These are phyloP conservation scores for Hydractinia symbiolongicarpus DNA, from an alignment of 30 jellyfish, hydroid and myxozoan genomes.

Conservation along the genomic window DNA sequence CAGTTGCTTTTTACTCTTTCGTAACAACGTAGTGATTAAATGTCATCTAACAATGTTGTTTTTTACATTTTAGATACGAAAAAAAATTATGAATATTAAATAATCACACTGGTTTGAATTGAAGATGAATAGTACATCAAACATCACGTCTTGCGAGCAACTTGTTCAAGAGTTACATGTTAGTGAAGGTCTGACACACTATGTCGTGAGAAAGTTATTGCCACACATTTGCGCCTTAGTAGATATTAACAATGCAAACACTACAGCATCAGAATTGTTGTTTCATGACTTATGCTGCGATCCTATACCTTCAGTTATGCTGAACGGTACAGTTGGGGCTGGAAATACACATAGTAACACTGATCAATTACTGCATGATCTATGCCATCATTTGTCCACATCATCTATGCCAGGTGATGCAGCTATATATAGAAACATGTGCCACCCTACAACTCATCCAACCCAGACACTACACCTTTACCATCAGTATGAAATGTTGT, in stretches of 20 bases:
- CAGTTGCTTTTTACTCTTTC: too few relatives aligned
- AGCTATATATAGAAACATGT: background rate
- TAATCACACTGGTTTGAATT: too few relatives aligned
- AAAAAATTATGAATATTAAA: too few relatives aligned
- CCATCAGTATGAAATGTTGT: background rate
- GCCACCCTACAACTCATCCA: background rate
- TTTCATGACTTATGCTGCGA: conserved; percentile 27
- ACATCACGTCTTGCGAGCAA: background rate
- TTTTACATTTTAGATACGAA: too few relatives aligned
- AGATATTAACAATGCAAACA: background rate
- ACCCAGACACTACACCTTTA: background rate
- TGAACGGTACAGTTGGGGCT: conserved; percentile 10
- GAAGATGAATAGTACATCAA: too few relatives aligned
- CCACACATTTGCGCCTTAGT: conserved; percentile 25
- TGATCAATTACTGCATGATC: background rate
- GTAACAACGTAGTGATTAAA: too few relatives aligned
- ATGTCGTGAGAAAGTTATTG: background rate
- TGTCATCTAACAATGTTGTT: too few relatives aligned
- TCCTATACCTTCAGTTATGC: conserved; percentile 21
- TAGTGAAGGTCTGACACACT: background rate
- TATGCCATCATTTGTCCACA: conserved; percentile 10
- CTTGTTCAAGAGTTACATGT: background rate
- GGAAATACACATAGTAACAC: background rate
- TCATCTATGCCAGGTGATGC: conserved; percentile 14
- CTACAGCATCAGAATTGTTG: background rate